Evolutionary conservation across 1,140 invertebrate genomes (phyloP), one percentile per base, ranked within the genome.

Genomic region (Dinothrombium tinctorium): DNA sequence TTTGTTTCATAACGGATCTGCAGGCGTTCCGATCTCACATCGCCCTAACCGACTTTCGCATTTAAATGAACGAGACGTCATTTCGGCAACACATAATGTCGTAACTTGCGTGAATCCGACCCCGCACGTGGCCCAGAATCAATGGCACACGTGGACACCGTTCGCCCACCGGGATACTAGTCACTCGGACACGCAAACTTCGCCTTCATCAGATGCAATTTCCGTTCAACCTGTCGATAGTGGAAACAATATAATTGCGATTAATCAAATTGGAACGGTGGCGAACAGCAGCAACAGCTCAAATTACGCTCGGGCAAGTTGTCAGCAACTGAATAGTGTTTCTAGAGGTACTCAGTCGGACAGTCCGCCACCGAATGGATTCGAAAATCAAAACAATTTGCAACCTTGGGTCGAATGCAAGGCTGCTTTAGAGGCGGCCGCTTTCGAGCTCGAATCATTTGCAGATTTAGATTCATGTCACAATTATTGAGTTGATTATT

Each of bases 391-490:
- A 24, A 15, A 38, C 19, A 21, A 20, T 38, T 11, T 40, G 8
- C 47, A 48, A 11, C 47, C 47, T 5, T 49, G 47, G 47, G 41
- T 42, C 2, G 47, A 49, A 19, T 49, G 47, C 31, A 46, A 46
- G 31, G 44, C 47, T 17, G 42, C 44, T 29, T 19, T 49, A 6
- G 47, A 49, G 19, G 44, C 47, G 5, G 44, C 41, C 2, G 44
- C 44, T 11, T 36, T 49, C 8, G 47, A 49, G 22, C 33, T 49
- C 6, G 47, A 49, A 9, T 37, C 42, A 17, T 45, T 49, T 21
- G 41, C 39, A 20, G 44, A 41, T 33, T 24, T 49, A 19, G 44
- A 49, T 28, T 28, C 41, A 6, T 40, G 44, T 32, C 37, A 45
- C 25, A 42, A 42, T 12, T 48, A 43, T 36, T 48, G 17, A 44